A percentile compares a stretch with the other conserved stretches of the same genome.
Conservation (phyloP, 2,113 vertebrate genomes). For the Paralichthys olivaceus region DNA sequence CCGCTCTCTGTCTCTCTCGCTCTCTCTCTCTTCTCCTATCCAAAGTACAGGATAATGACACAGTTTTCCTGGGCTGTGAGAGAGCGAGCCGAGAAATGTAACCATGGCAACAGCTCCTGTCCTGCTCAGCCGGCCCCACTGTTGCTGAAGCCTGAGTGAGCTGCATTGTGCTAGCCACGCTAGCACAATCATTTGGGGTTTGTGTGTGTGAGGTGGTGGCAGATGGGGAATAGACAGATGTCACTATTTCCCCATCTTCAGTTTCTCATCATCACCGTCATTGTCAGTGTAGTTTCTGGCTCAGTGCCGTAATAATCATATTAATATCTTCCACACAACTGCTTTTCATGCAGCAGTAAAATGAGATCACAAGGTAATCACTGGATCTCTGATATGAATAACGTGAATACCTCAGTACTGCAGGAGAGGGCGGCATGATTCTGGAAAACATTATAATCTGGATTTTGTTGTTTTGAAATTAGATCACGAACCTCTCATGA, state of each 20-base stretch:
- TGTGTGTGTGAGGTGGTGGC: background rate
- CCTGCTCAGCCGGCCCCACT: slow-evolving; percentile 75
- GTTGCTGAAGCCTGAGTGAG: slow-evolving; percentile 64
- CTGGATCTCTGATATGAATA: slow-evolving; percentile 43
- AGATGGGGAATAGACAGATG: slow-evolving; percentile 52
- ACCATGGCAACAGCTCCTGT: slow-evolving; percentile 86
- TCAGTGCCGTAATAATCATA: slow-evolving; percentile 42
- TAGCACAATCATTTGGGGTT: slow-evolving; percentile 68
- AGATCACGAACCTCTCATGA: too few species aligned
- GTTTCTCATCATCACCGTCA: slow-evolving; percentile 54
- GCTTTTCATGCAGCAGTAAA: slow-evolving; percentile 43
- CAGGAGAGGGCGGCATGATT: slow-evolving; percentile 14
- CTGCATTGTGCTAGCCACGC: slow-evolving; percentile 66
- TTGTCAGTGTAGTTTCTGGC: slow-evolving; percentile 30
- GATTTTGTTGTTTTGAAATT: too few species aligned
- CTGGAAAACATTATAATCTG: too few species aligned
- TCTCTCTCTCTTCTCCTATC: slow-evolving; percentile 65
- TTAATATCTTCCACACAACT: slow-evolving; percentile 42
- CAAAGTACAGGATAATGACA: slow-evolving; percentile 85
- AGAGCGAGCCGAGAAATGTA: slow-evolving; percentile 81
- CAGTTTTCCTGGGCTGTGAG: slow-evolving; percentile 81
- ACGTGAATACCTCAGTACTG: slow-evolving; percentile 61
- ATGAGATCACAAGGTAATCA: slow-evolving; percentile 52
- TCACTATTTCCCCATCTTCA: slow-evolving; percentile 37
- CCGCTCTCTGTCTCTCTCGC: slow-evolving; percentile 36